Percentiles rank a stretch among this genome's conserved stretches.
These are phyloP conservation scores for Myripristis jacobus DNA, from an alignment of 2,797 vertebrate species.

Conservation along the genomic window DNA sequence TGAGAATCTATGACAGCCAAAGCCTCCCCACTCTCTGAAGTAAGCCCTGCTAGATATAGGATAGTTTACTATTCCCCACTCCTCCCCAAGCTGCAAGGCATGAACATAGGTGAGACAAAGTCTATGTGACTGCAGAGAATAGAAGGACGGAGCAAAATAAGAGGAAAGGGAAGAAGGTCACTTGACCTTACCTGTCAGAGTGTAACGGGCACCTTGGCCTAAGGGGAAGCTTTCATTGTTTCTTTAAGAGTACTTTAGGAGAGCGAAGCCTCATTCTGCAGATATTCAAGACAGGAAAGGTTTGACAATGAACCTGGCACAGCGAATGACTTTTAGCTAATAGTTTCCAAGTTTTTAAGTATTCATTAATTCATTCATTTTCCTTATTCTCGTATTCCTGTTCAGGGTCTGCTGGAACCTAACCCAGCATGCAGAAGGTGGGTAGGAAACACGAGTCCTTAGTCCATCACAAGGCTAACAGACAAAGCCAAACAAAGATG, in stretches of 20 bases:
- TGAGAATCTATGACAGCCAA: conserved; percentile 76
- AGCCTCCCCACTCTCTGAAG: conserved; percentile 69
- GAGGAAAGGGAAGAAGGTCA: conserved; percentile 27
- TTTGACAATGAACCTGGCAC: neutral
- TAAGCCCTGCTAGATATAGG: conserved; percentile 68
- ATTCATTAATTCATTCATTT: neutral
- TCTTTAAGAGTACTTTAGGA: conserved; percentile 39
- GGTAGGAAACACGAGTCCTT: no score
- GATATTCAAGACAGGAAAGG: neutral
- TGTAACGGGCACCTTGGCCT: conserved; percentile 1
- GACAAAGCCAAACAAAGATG: no score
- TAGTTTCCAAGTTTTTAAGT: neutral
- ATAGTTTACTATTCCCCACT: conserved; percentile 67
- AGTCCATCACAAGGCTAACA: no score
- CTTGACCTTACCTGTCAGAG: conserved; percentile 66
- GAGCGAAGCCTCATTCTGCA: neutral
- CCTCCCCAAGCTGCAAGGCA: conserved; percentile 54
- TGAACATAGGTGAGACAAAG: conserved; percentile 62
- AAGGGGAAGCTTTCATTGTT: no score
- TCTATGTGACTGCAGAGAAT: conserved; percentile 54
- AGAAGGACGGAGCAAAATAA: conserved; percentile 50
- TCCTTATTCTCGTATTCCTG: no score
- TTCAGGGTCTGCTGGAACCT: no score
- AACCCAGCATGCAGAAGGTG: no score
- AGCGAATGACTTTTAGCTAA: neutral